phyloP scores from a whole-genome alignment of 2,888 invertebrate genomes.

The Drosophila siamana region DNA sequence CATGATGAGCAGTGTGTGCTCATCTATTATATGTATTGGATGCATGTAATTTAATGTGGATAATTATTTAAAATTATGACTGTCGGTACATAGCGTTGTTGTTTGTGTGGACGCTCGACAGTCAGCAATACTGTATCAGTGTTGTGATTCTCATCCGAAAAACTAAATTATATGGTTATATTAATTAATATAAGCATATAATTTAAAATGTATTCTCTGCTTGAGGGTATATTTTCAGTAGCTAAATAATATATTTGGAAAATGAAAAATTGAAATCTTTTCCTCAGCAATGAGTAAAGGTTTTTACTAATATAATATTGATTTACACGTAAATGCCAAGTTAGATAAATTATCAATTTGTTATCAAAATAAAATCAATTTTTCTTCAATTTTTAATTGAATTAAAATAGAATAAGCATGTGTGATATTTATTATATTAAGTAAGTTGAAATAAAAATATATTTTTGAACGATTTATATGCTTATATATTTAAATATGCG shows the following conservation, averaged over 20 bases:
- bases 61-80: too few relatives aligned
- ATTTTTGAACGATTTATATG: background rate
- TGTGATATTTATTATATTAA: background rate
- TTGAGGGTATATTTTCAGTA: background rate
- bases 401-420: too few relatives aligned
- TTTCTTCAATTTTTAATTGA: background rate
- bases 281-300: too few relatives aligned
- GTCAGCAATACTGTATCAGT: background rate
- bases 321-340: too few relatives aligned
- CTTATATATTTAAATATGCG: background rate
- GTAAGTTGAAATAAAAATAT: background rate
- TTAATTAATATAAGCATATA: background rate
- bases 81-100: too few relatives aligned
- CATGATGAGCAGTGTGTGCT: slow-evolving; percentile 5
- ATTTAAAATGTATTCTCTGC: background rate
- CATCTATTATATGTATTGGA: background rate
- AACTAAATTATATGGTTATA: too few relatives aligned
- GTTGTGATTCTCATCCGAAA: background rate
- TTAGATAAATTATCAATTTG: too few relatives aligned
- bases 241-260: background rate
- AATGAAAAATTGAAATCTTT: too few relatives aligned
- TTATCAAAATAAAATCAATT: too few relatives aligned
- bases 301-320: too few relatives aligned
- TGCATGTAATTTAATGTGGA: too few relatives aligned
- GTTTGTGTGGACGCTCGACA: too few relatives aligned